phyloP scores from a whole-genome alignment of 2,113 vertebrate species.

The Sprattus sprattus region DNA sequence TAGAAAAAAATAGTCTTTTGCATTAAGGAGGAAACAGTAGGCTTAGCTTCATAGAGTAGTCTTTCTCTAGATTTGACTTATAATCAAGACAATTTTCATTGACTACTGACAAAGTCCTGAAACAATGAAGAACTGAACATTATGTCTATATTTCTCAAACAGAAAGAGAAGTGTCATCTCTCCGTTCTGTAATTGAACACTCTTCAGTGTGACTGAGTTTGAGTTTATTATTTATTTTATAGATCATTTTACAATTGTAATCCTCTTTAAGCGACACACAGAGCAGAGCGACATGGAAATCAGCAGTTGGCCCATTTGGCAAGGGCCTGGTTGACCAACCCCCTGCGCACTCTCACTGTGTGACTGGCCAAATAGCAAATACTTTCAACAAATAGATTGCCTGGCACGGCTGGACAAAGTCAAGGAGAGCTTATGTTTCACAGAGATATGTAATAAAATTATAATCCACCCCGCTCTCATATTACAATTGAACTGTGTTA shows the following conservation, averaged over 20 bases:
- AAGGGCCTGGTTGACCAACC: slow-evolving; percentile 18
- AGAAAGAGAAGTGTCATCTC: slow-evolving; percentile 26
- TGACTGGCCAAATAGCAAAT: slow-evolving; percentile 81
- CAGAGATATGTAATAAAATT: slow-evolving; percentile 44
- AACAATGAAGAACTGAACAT: slow-evolving; percentile 10
- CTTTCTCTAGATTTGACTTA: slow-evolving; percentile 31
- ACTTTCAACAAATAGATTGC: slow-evolving; percentile 81
- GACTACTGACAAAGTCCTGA: slow-evolving; percentile 15
- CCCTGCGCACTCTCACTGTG: slow-evolving; percentile 63
- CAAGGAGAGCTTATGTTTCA: slow-evolving; percentile 60
- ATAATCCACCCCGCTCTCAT: slow-evolving; percentile 47
- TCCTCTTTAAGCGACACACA: slow-evolving; percentile 37
- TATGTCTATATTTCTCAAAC: background rate
- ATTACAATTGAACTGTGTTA: slow-evolving; percentile 50
- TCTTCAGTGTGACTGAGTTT: slow-evolving; percentile 23
- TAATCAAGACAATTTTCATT: slow-evolving; percentile 18
- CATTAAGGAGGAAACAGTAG: too few relatives aligned
- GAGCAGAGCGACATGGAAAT: slow-evolving; percentile 38
- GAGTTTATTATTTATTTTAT: slow-evolving; percentile 33
- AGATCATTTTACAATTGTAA: slow-evolving; percentile 51
- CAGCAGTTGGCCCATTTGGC: slow-evolving; percentile 50
- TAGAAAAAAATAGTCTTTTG: background rate
- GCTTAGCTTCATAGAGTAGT: background rate
- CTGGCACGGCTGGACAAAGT: slow-evolving; percentile 70
- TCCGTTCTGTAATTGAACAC: slow-evolving; percentile 31